phyloP scores from a whole-genome alignment of 2,797 vertebrate species.

The Darevskia mixta region DNA sequence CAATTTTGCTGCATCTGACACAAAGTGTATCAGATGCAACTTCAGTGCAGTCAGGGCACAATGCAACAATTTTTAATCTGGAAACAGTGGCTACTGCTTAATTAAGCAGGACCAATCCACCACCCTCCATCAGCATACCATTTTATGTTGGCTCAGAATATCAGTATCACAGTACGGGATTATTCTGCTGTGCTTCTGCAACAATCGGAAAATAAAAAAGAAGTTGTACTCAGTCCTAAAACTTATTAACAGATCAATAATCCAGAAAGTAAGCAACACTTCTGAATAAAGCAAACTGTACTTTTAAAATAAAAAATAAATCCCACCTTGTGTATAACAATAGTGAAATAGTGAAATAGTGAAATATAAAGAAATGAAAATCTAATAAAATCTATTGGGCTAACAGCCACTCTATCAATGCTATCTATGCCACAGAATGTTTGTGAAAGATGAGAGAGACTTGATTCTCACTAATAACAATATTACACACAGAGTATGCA shows the following conservation, averaged over 20 bases:
- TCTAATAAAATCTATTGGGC: not conserved
- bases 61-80: not conserved
- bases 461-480: not conserved
- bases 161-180: conserved; percentile 11
- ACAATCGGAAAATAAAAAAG: not conserved
- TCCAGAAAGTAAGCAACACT: not conserved
- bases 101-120: not conserved
- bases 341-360: not conserved
- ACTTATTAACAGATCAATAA: not conserved
- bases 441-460: not conserved
- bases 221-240: not conserved
- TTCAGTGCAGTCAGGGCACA: not conserved
- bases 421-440: not conserved
- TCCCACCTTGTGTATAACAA: not conserved
- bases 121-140: not conserved
- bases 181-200: not conserved
- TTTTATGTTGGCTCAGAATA: not conserved
- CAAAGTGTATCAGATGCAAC: not conserved
- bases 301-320: not conserved
- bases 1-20: not conserved
- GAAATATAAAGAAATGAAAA: not conserved
- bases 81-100: not conserved
- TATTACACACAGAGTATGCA: not conserved
- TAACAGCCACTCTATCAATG: not conserved
- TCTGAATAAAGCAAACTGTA: not conserved